Evolutionary conservation across 2,797 vertebrate species (phyloP), one percentile per base, ranked within the genome.

Genomic region (Aselliscus stoliczkanus): DNA sequence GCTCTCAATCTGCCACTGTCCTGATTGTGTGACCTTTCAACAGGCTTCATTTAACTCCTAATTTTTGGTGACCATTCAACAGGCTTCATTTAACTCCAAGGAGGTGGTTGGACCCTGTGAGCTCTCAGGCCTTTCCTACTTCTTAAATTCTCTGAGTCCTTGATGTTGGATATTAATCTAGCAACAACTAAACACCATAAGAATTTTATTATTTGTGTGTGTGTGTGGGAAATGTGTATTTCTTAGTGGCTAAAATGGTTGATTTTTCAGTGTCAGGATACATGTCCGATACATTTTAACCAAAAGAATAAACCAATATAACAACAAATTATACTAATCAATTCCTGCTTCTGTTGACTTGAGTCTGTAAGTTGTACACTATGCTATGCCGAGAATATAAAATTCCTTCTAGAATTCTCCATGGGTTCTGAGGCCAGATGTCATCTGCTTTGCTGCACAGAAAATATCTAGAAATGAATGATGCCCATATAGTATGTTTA

Each of bases 391-490:
- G 12, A 37, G 14, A 20, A 56, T 21, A 1, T 2, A 23, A 47
- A 65, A 47, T 56, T 89, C 52, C 10, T 73, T 25, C 67, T 44
- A 56, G 67, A 85, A 88, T 70, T 87, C 69, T 88, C 96, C 39
- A 34, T 4, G 9, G 81, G 42, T 18, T 90, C 31, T 60, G 37
- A 67, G 56, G 67, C 29, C 56, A 15, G 85, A 62, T 64, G 69
- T 93, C 25, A 92, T 73, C 37, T 93, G 50, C 79, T 93, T 92
- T 52, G 79, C 39, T 73, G 90, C 70, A 2, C 0, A 88, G 34
- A 95, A 84, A 96, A 85, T 64, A 91, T 67, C 39, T 73, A 83
- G 34, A 97, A 98, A 96, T 37, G 92, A 97, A 76, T 83, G 97
- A 77, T 75, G 79, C 23, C 0, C 0, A 29, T 77, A 50, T 65